Evolutionary conservation across 2,113 vertebrate genomes (phyloP).

Genomic region (Amblyornis subalaris): DNA sequence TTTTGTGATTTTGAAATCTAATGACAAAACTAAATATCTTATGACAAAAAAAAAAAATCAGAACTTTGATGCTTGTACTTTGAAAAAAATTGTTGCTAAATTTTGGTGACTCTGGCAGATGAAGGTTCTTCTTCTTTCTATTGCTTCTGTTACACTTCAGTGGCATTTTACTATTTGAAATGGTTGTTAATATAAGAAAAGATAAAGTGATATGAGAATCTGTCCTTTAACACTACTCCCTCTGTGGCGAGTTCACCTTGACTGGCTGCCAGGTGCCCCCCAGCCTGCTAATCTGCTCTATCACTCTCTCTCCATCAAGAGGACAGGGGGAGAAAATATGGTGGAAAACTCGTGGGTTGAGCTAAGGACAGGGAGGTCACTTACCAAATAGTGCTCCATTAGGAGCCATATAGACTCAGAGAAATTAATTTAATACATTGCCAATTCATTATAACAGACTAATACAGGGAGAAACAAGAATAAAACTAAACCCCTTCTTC

Average conservation of each 20-base stretch:
- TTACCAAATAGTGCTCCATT: background rate
- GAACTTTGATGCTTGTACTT: background rate
- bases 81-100: background rate
- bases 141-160: background rate
- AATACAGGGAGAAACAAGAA: background rate
- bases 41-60: background rate
- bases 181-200: background rate
- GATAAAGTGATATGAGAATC: background rate
- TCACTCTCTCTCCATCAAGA: background rate
- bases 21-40: background rate
- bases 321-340: background rate
- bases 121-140: background rate
- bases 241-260: background rate
- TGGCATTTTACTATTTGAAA: background rate
- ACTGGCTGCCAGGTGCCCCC: background rate
- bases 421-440: background rate
- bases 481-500: background rate
- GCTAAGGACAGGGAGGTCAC: background rate
- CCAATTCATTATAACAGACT: background rate
- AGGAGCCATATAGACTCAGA: background rate
- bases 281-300: background rate
- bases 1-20: slow-evolving; percentile 4
- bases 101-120: background rate
- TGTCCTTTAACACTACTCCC: background rate
- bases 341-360: accelerated